Base-by-base conservation (phyloP, 2,113 vertebrate species). In the Rhea pennata region DNA sequence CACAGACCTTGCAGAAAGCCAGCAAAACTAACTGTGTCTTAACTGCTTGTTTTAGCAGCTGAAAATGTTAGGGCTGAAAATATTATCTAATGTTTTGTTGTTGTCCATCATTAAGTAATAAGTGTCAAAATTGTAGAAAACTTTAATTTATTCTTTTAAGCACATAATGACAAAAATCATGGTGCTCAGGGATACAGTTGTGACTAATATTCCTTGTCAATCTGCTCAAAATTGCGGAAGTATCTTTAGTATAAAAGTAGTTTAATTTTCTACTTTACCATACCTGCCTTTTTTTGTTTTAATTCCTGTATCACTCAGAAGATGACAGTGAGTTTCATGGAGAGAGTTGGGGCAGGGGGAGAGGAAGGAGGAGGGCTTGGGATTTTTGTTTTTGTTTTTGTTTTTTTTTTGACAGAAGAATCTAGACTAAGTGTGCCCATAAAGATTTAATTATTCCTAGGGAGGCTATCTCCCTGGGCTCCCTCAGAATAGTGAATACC, bases 401-500 rank as follows among this genome's bases (percentile, higher is more conserved):
- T 64, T 59, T 71, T 81, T 36, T 59, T 71, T 81, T 48, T 2
- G 7, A 48, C 5, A 15, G 78, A 87, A 76, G 8, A 51, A 31
- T 82, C 36, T 51, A 65, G 40, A 69, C 73, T 70, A 90, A 82
- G 19, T 71, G 61, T 86, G 24, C 56, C 95, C 85, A 65, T 87
- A 73, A 92, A 95, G 44, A 23, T 76, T 26, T 80, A 79, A 73
- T 84, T 95, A 80, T 84, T 91, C 42, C 39, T 64, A 33, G 19
- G 42, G 50, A 89, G 54, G 36, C 3, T 74, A 20, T 79, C 39
- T 87, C 72, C 50, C 67, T 89, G 46, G 87, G 40, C 36, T 77
- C 81, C 48, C 29, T 94, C 86, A 78, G 73, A 95, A 70, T 77
- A 93, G 50, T 77, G 72, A 81, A 53, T 96, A 88, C 48, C 87